Evolutionary conservation across 1,140 invertebrate genomes (phyloP).

Genomic region (Macrocentrus cingulum): DNA sequence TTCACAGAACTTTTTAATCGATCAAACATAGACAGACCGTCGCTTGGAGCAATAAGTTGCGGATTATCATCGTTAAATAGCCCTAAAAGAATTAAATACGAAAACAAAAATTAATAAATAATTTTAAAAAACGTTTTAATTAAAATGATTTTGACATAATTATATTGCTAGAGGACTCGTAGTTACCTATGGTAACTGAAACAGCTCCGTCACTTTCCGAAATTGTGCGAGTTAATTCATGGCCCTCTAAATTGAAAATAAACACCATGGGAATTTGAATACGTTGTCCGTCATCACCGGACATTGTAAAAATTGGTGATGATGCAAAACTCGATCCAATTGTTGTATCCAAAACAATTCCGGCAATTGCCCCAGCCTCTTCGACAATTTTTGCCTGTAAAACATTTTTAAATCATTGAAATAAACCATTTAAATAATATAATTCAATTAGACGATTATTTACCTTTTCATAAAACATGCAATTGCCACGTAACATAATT

Average conservation of each 20-base stretch:
- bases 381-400: conserved; percentile 77
- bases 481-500: conserved; percentile 84
- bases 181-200: conserved; percentile 48
- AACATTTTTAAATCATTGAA: not conserved
- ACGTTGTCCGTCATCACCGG: conserved; percentile 77
- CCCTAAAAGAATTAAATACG: conserved; percentile 36
- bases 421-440: not conserved
- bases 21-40: conserved; percentile 53
- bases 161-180: no score
- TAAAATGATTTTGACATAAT: not conserved
- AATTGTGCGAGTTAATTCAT: conserved; percentile 65
- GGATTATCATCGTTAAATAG: conserved; percentile 45
- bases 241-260: conserved; percentile 80
- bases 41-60: conserved; percentile 47
- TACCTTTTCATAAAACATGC: conserved; percentile 95
- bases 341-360: conserved; percentile 88
- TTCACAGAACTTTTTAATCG: conserved; percentile 52
- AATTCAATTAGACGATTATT: conserved; percentile 7
- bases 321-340: conserved; percentile 70
- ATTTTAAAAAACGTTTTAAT: conserved; percentile 14
- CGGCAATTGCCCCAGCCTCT: conserved; percentile 78
- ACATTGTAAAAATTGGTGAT: conserved; percentile 92
- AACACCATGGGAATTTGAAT: conserved; percentile 90
- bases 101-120: no score
- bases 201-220: conserved; percentile 36